These are phyloP conservation scores for Rhinogobius similis DNA, from an alignment of 2,113 vertebrate genomes.

Conservation along the genomic window DNA sequence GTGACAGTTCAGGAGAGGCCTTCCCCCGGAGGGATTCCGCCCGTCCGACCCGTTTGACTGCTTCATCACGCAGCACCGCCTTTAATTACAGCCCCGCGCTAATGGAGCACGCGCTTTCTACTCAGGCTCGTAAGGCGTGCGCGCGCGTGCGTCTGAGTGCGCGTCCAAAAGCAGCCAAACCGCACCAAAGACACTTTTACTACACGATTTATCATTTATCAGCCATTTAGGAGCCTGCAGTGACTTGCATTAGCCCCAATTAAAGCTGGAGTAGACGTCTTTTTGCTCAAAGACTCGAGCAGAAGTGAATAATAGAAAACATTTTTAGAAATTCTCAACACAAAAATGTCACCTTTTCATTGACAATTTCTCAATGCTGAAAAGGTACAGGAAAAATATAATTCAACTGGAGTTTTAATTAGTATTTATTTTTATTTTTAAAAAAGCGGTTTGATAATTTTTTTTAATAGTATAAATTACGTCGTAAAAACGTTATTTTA, in stretches of 20 bases:
- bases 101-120: slow-evolving; percentile 29
- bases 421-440: not conserved
- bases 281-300: not conserved
- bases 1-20: slow-evolving; percentile 66
- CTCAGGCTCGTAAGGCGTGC: not conserved
- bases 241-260: slow-evolving; percentile 20
- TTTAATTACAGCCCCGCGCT: slow-evolving; percentile 61
- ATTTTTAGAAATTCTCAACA: not conserved
- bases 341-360: not conserved
- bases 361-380: not conserved
- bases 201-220: slow-evolving; percentile 11
- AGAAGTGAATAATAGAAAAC: not conserved
- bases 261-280: slow-evolving; percentile 5
- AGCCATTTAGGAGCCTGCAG: slow-evolving; percentile 39
- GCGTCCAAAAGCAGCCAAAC: slow-evolving; percentile 3
- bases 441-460: too few species aligned
- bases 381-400: not conserved
- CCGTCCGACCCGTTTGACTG: slow-evolving; percentile 88
- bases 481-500: not conserved
- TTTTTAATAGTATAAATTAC: not conserved
- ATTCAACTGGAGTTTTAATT: not conserved
- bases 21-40: slow-evolving; percentile 77
- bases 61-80: slow-evolving; percentile 72
- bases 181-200: slow-evolving; percentile 11
- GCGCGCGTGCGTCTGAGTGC: not conserved